Percentiles rank a stretch among this genome's conserved stretches.
These are phyloP conservation scores for Drosophila atroscutellata DNA, from an alignment of 2,888 invertebrate genomes.

Conservation along the genomic window DNA sequence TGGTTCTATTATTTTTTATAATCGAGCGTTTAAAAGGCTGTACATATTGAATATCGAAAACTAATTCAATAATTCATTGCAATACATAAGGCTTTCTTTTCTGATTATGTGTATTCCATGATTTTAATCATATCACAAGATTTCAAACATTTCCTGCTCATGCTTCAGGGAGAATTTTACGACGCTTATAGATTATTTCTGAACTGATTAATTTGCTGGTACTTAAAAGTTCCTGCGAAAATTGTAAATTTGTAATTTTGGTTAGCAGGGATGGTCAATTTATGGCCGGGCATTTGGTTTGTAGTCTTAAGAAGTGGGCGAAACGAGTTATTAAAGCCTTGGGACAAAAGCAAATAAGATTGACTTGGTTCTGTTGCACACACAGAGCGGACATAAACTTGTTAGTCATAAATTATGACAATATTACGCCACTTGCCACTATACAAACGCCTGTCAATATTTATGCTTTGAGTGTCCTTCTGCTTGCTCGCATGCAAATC, in stretches of 20 bases:
- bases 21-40: constrained; percentile 15
- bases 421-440: constrained; percentile 43
- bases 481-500: constrained; percentile 31
- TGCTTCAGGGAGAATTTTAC: background rate
- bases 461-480: constrained; percentile 28
- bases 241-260: constrained; percentile 14
- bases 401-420: constrained; percentile 58
- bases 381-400: constrained; percentile 25
- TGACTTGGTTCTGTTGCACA: constrained; percentile 7
- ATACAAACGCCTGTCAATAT: constrained; percentile 49
- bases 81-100: background rate
- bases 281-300: constrained; percentile 7
- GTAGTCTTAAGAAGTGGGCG: background rate
- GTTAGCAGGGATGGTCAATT: constrained; percentile 19
- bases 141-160: background rate
- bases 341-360: constrained; percentile 31
- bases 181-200: background rate
- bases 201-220: background rate
- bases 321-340: constrained; percentile 16
- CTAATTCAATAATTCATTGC: background rate
- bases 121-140: background rate
- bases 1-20: background rate
- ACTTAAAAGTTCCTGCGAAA: background rate
- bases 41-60: constrained; percentile 17
- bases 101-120: background rate